phyloP scores from a whole-genome alignment of 2,113 vertebrate species.

The Lagopus muta region DNA sequence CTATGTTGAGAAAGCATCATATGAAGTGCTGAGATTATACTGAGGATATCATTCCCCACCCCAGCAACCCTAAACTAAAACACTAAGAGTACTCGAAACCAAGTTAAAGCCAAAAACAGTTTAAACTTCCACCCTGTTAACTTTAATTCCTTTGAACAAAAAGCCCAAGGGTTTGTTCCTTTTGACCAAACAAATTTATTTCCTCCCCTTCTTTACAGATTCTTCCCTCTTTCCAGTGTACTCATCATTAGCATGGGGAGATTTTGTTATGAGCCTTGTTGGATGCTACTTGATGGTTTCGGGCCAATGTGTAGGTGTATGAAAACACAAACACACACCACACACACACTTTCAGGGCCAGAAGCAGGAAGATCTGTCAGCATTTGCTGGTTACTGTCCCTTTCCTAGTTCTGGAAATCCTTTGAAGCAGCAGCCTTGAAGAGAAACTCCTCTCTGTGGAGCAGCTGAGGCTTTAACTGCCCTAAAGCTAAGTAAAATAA shows the following conservation, averaged over 20 bases:
- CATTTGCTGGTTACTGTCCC: slow-evolving; percentile 58
- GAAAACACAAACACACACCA: slow-evolving; percentile 39
- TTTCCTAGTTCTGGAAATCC: slow-evolving; percentile 60
- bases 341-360: slow-evolving; percentile 36
- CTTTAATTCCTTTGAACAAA: slow-evolving; percentile 53
- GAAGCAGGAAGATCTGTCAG: slow-evolving; percentile 67
- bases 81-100: not conserved
- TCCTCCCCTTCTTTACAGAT: not conserved
- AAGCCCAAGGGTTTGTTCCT: slow-evolving; percentile 37
- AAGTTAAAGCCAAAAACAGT: slow-evolving; percentile 28
- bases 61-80: not conserved
- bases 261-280: slow-evolving; percentile 42
- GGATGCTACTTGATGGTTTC: slow-evolving; percentile 59
- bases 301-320: slow-evolving; percentile 55
- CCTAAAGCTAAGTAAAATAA: slow-evolving; percentile 65
- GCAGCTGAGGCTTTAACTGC: slow-evolving; percentile 57
- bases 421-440: slow-evolving; percentile 71
- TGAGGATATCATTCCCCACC: not conserved
- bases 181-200: slow-evolving; percentile 56
- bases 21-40: not conserved
- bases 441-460: slow-evolving; percentile 62
- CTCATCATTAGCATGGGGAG: slow-evolving; percentile 55
- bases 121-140: slow-evolving; percentile 51
- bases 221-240: slow-evolving; percentile 19
- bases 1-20: not conserved